Conservation (phyloP, 2,113 vertebrate species). For the Fukomys damarensis region DNA sequence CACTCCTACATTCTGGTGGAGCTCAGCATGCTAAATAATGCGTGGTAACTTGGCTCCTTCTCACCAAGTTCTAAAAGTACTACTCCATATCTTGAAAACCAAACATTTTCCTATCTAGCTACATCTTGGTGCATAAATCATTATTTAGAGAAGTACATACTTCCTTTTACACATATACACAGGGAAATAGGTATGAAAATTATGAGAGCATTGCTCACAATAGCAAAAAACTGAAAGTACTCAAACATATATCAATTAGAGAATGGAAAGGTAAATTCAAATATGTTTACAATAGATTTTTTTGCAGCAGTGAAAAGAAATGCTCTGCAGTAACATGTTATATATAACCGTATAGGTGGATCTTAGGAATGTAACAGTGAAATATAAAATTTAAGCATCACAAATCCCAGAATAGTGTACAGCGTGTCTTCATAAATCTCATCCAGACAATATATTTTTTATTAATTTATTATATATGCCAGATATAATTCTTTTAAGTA, state of each 20-base stretch:
- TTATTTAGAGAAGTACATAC: background rate
- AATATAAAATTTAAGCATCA: background rate
- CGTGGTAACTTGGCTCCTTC: background rate
- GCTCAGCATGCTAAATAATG: background rate
- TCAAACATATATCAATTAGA: background rate
- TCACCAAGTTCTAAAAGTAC: background rate
- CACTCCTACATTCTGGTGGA: background rate
- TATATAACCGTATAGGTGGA: background rate
- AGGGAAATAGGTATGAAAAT: background rate
- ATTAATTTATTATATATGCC: background rate
- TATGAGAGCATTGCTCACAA: background rate
- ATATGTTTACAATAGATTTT: background rate
- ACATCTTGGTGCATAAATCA: background rate
- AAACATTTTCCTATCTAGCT: background rate
- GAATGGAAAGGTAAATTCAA: background rate
- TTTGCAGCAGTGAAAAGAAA: background rate
- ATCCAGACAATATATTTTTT: background rate
- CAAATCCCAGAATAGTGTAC: background rate
- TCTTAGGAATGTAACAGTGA: background rate
- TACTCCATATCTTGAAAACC: background rate
- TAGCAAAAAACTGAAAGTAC: background rate
- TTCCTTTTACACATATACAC: background rate
- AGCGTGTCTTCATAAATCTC: background rate
- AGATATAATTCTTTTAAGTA: background rate
- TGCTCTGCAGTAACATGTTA: background rate